Evolutionary conservation across 2,113 vertebrate species (phyloP).

Genomic region (Microtus montanus): DNA sequence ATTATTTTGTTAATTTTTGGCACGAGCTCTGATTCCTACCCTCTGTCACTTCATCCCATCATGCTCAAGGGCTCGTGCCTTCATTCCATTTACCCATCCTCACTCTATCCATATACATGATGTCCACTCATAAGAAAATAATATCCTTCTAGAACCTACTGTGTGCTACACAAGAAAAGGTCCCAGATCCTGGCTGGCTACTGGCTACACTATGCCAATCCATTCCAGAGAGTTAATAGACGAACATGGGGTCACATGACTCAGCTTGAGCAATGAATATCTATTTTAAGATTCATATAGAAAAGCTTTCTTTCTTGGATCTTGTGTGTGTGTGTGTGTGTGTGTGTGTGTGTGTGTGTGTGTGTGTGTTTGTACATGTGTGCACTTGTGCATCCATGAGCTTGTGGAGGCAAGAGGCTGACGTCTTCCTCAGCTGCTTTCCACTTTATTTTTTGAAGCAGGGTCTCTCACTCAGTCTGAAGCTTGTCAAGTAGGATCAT

Average conservation of each 20-base stretch:
- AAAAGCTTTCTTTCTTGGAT: background rate
- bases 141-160: background rate
- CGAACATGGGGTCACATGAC: background rate
- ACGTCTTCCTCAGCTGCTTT: background rate
- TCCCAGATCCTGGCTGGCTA: background rate
- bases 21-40: background rate
- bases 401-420: background rate
- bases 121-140: background rate
- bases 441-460: background rate
- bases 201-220: fast-evolving
- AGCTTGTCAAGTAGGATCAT: background rate
- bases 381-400: background rate
- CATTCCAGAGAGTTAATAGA: background rate
- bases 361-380: background rate
- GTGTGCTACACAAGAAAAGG: background rate
- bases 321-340: too few species aligned
- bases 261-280: background rate
- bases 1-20: background rate
- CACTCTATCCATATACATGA: background rate
- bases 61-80: background rate
- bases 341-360: background rate
- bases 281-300: background rate
- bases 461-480: background rate
- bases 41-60: background rate
- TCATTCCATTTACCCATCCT: background rate